A percentile compares a stretch with the other conserved stretches of the same genome.
Evolutionary conservation across 2,888 invertebrate genomes (phyloP).

Genomic region (Nasonia oneida): DNA sequence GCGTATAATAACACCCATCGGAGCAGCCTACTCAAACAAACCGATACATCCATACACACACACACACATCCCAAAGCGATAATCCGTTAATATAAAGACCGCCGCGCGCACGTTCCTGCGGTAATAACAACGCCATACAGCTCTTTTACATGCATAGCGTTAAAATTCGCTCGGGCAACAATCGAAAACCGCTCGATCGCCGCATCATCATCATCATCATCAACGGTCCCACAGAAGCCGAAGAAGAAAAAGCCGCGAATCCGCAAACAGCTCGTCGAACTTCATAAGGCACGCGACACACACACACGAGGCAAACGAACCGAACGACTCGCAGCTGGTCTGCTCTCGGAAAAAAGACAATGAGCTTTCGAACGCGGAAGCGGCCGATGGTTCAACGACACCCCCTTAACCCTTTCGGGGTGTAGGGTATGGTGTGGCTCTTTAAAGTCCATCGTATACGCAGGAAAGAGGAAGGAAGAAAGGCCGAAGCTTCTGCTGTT

Average conservation of each 20-base stretch:
- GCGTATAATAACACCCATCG: not conserved
- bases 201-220: not conserved
- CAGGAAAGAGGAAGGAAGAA: slow-evolving; percentile 30
- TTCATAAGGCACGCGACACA: not conserved
- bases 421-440: not conserved
- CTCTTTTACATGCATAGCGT: not conserved
- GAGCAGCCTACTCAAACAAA: not conserved
- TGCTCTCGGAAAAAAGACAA: slow-evolving; percentile 1
- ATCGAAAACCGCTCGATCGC: slow-evolving; percentile 21
- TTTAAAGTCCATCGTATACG: slow-evolving; percentile 31
- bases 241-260: not conserved
- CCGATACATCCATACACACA: not conserved
- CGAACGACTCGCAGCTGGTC: not conserved
- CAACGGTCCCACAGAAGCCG: not conserved
- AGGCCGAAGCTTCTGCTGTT: not conserved
- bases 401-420: slow-evolving; percentile 38
- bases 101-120: not conserved
- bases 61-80: not conserved
- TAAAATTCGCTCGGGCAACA: not conserved
- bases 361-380: slow-evolving; percentile 17
- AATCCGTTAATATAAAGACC: not conserved
- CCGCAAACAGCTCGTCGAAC: slow-evolving; percentile 16
- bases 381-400: slow-evolving; percentile 38
- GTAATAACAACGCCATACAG: not conserved
- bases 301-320: slow-evolving; percentile 1